Conservation (phyloP, 2,113 vertebrate genomes). For the Dinomys branickii region DNA sequence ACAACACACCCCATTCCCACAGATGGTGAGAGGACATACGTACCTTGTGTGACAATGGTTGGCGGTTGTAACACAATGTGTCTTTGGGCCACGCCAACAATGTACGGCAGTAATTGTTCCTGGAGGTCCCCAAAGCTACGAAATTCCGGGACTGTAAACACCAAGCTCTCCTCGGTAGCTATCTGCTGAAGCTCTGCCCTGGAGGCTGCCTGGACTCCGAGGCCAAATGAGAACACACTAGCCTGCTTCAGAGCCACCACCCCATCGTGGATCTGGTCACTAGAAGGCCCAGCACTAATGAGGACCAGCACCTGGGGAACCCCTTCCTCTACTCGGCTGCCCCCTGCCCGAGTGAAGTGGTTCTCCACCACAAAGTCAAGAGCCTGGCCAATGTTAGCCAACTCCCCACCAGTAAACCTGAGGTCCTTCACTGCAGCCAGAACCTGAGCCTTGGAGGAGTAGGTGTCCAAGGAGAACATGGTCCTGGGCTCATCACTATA, state of each 20-base stretch:
- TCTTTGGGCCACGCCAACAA: constrained; percentile 93
- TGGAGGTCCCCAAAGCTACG: constrained; percentile 87
- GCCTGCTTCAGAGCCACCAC: constrained; percentile 93
- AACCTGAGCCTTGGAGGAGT: constrained; percentile 90
- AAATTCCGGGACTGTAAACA: constrained; percentile 92
- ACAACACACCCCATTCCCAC: constrained; percentile 54
- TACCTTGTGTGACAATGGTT: constrained; percentile 96
- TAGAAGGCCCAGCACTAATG: constrained; percentile 93
- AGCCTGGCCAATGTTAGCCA: constrained; percentile 93
- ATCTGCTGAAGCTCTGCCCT: constrained; percentile 92
- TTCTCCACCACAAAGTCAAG: constrained; percentile 92
- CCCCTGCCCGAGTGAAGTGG: constrained; percentile 91
- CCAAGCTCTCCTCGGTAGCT: constrained; percentile 92
- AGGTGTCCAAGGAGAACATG: constrained; percentile 93
- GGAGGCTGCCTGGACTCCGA: constrained; percentile 89
- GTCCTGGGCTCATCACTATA: constrained; percentile 91
- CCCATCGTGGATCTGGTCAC: constrained; percentile 92
- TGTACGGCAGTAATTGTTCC: constrained; percentile 90
- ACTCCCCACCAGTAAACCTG: constrained; percentile 88
- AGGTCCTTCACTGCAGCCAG: constrained; percentile 92
- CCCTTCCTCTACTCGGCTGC: constrained; percentile 94
- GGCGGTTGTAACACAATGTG: constrained; percentile 91
- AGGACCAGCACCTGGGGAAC: constrained; percentile 95
- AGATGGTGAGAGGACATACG: constrained; percentile 86
- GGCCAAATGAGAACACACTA: constrained; percentile 90